Evolutionary conservation across 2,797 vertebrate species (phyloP).

Genomic region (Poecilia velifera): DNA sequence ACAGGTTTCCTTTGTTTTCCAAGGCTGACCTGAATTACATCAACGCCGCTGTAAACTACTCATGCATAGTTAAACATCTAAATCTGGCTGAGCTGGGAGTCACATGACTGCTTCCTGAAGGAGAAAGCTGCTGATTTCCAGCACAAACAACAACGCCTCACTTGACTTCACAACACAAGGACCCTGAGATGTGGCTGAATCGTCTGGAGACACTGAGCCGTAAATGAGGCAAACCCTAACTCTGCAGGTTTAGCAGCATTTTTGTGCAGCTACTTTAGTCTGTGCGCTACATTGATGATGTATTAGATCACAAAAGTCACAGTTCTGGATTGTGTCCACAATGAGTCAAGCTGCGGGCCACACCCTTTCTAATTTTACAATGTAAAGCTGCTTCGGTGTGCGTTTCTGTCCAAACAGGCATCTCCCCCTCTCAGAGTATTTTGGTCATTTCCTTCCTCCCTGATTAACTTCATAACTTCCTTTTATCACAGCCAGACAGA

Average conservation of each 20-base stretch:
- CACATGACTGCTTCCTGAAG: neutral
- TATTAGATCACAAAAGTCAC: constrained; percentile 41
- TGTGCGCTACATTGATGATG: constrained; percentile 37
- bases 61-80: neutral
- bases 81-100: neutral
- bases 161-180: constrained; percentile 32
- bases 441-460: constrained; percentile 37
- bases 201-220: constrained; percentile 10
- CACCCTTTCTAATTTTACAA: constrained; percentile 60
- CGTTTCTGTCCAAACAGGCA: constrained; percentile 35
- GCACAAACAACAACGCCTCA: constrained; percentile 17
- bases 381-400: constrained; percentile 30
- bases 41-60: constrained; percentile 14
- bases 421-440: constrained; percentile 30
- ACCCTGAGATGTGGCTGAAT: constrained; percentile 23
- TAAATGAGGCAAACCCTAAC: constrained; percentile 40
- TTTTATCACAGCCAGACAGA: constrained; percentile 2
- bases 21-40: constrained; percentile 17
- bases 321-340: constrained; percentile 41
- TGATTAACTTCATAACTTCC: constrained; percentile 28
- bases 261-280: constrained; percentile 9
- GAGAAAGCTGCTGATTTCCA: constrained; percentile 16
- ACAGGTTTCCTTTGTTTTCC: constrained; percentile 19
- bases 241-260: constrained; percentile 20
- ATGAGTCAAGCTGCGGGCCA: constrained; percentile 70